Conservation (phyloP, 2,888 invertebrate genomes). For the Caenorhabditis sp. region DNA sequence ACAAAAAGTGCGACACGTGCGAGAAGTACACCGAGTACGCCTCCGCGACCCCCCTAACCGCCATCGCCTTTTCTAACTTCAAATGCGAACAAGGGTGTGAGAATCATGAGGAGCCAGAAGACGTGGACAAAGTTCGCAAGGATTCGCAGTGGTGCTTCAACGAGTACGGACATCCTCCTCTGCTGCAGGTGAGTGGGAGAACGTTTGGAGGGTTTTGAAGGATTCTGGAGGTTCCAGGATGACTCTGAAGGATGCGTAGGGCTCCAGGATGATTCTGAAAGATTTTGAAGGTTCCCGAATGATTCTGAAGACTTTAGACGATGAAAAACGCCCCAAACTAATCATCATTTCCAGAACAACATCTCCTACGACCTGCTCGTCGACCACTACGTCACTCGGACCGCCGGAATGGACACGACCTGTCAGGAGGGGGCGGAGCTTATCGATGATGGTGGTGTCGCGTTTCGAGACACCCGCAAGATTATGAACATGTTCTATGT, state of each 20-base stretch:
- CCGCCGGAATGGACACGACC: conserved; percentile 58
- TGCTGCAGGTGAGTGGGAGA: conserved; percentile 14
- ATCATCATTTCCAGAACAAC: conserved; percentile 35
- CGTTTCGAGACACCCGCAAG: conserved; percentile 43
- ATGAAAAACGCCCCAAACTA: too few relatives aligned
- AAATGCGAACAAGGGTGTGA: conserved; percentile 33
- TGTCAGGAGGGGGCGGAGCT: conserved; percentile 46
- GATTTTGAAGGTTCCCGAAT: too few relatives aligned
- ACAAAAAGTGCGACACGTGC: conserved; percentile 47
- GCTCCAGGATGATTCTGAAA: too few relatives aligned
- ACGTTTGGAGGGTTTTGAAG: background rate
- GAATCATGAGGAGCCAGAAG: conserved; percentile 5
- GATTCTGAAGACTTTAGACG: too few relatives aligned
- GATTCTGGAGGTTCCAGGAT: too few relatives aligned
- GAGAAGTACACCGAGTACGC: conserved; percentile 35
- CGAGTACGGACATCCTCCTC: conserved; percentile 49
- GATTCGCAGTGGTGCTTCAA: conserved; percentile 39
- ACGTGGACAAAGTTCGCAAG: conserved; percentile 13
- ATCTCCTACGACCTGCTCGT: conserved; percentile 42
- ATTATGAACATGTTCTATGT: conserved; percentile 66
- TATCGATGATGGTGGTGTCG: conserved; percentile 46
- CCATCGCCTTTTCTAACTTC: conserved; percentile 20
- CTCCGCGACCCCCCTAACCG: conserved; percentile 13
- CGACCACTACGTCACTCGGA: conserved; percentile 47
- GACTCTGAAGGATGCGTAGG: too few relatives aligned